These are phyloP conservation scores for Tympanuchus pallidicinctus DNA, from an alignment of 2,113 vertebrate genomes.

Conservation along the genomic window DNA sequence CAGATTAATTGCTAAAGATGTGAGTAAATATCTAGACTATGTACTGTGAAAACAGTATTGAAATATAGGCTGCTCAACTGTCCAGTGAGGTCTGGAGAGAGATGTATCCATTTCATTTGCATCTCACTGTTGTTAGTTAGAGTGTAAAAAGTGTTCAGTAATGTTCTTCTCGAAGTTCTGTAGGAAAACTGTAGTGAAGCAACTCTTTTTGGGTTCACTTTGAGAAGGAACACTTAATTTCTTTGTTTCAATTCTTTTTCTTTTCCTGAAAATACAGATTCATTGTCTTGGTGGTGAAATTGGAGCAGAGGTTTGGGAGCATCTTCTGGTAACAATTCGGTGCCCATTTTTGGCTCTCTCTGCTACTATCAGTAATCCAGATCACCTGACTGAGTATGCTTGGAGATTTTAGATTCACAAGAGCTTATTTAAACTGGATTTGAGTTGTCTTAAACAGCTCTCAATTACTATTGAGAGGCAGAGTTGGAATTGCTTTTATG, in stretches of 20 bases:
- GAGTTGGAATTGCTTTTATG: neutral
- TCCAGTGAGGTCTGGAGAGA: neutral
- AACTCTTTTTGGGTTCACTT: neutral
- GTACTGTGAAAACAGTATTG: neutral
- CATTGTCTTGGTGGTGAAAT: conserved; percentile 76
- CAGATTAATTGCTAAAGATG: neutral
- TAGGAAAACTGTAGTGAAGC: neutral
- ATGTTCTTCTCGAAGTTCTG: neutral
- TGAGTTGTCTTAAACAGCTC: neutral
- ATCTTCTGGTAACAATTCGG: conserved; percentile 78
- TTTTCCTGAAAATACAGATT: conserved; percentile 28
- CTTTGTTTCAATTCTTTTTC: neutral
- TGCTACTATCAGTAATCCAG: conserved; percentile 78
- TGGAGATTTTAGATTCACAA: neutral
- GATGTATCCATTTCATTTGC: neutral
- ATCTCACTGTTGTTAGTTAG: neutral
- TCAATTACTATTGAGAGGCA: neutral
- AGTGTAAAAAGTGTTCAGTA: neutral
- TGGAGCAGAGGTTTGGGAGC: conserved; percentile 81
- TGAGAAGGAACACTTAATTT: neutral
- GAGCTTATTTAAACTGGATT: neutral
- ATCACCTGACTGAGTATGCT: conserved; percentile 74
- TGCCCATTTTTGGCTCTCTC: conserved; percentile 81
- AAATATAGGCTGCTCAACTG: neutral
- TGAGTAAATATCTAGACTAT: neutral